Conservation (phyloP, 2,797 vertebrate genomes). For the Pangasius mekongensis region DNA sequence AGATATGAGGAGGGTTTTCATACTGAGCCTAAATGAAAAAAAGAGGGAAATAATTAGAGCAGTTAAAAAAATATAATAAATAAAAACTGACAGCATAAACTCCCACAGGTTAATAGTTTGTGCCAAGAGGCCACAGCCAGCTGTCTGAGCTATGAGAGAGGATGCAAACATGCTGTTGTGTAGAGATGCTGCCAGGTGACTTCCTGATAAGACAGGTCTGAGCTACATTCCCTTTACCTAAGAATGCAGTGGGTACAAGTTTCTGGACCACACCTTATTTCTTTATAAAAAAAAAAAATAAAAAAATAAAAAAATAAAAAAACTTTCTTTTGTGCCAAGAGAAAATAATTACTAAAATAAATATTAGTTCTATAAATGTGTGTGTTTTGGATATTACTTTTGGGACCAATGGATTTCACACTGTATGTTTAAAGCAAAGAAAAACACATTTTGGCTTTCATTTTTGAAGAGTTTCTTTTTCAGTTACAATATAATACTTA, state of each 20-base stretch:
- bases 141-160: conserved; percentile 30
- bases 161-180: conserved; percentile 63
- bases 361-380: conserved; percentile 3
- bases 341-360: conserved; percentile 46
- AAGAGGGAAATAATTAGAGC: background rate
- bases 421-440: background rate
- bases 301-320: background rate
- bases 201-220: conserved; percentile 64
- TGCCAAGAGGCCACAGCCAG: background rate
- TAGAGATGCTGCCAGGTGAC: conserved; percentile 64
- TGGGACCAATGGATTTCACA: background rate
- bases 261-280: conserved; percentile 58
- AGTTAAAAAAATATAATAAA: background rate
- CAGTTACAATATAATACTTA: conserved; percentile 75
- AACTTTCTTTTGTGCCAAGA: conserved; percentile 43
- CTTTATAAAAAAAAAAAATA: background rate
- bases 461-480: background rate
- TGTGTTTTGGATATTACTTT: background rate
- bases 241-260: conserved; percentile 59
- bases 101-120: background rate
- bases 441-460: background rate
- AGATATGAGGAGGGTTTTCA: conserved; percentile 98
- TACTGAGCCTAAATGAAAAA: conserved; percentile 87
- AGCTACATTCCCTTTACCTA: conserved; percentile 63
- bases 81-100: background rate